phyloP scores from a whole-genome alignment of 2,888 invertebrate genomes.

The Fragum whitleyi region DNA sequence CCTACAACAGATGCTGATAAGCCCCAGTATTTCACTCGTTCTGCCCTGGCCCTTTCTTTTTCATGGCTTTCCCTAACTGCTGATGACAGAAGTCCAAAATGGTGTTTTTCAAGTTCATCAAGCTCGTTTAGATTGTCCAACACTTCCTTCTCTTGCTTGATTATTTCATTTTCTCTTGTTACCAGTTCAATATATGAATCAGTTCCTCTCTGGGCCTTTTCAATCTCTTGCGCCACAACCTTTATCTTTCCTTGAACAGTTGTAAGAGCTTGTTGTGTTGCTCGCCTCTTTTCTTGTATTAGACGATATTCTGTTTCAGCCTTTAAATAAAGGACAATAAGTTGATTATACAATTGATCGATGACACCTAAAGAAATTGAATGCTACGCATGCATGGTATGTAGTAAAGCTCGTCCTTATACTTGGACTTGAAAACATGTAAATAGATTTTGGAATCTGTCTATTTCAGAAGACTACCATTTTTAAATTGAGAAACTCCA shows the following conservation, averaged over 20 bases:
- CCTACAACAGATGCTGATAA: conserved; percentile 91
- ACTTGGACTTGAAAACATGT: too few relatives aligned
- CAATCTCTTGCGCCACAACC: conserved; percentile 91
- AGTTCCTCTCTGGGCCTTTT: conserved; percentile 91
- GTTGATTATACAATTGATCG: too few relatives aligned
- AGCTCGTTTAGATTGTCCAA: conserved; percentile 88
- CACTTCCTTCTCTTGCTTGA: conserved; percentile 85
- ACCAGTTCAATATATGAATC: conserved; percentile 91
- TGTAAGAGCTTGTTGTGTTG: conserved; percentile 73
- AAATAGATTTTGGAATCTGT: too few relatives aligned
- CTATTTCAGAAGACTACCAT: too few relatives aligned
- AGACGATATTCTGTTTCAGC: conserved; percentile 80
- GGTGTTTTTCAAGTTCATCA: conserved; percentile 90
- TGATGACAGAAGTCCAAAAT: conserved; percentile 90
- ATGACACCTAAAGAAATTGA: too few relatives aligned
- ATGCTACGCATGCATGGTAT: too few relatives aligned
- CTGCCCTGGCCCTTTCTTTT: conserved; percentile 92
- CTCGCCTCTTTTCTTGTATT: conserved; percentile 77
- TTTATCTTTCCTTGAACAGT: conserved; percentile 86
- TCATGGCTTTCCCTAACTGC: conserved; percentile 93
- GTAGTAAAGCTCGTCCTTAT: too few relatives aligned
- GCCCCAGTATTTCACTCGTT: conserved; percentile 94
- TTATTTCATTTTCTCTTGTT: conserved; percentile 87
- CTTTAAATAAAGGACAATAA: conserved; percentile 71
- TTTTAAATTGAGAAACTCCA: too few relatives aligned